These are phyloP conservation scores for Polymixis lichenea DNA, from an alignment of 2,888 invertebrate genomes.

Conservation along the genomic window DNA sequence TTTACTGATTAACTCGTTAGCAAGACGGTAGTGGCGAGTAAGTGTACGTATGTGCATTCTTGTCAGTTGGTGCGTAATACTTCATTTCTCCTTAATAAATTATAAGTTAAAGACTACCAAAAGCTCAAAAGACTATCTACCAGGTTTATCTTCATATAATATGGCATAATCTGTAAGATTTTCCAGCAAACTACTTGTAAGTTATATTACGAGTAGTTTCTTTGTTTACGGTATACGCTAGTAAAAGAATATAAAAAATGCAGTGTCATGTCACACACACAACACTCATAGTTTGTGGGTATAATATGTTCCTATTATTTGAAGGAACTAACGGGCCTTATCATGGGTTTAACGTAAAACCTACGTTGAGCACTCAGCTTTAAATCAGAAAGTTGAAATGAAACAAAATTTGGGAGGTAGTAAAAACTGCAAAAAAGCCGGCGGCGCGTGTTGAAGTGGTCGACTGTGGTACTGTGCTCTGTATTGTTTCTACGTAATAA, in stretches of 20 bases:
- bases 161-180: neutral
- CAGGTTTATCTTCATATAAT: too few relatives aligned
- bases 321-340: neutral
- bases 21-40: neutral
- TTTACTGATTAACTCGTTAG: neutral
- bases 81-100: neutral
- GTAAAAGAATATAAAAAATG: too few relatives aligned
- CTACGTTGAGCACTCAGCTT: slow-evolving; percentile 39
- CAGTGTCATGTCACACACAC: neutral
- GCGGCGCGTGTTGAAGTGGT: slow-evolving; percentile 71
- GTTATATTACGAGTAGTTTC: too few relatives aligned
- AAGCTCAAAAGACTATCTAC: neutral
- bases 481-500: slow-evolving; percentile 66
- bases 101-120: neutral
- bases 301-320: neutral
- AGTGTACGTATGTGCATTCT: neutral
- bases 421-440: slow-evolving; percentile 72
- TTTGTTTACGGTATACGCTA: too few relatives aligned
- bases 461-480: slow-evolving; percentile 36
- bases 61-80: neutral
- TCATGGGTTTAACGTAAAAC: neutral
- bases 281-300: neutral
- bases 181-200: too few relatives aligned
- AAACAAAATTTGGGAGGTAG: slow-evolving; percentile 77
- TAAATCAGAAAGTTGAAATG: slow-evolving; percentile 70